Conservation (phyloP, 2,888 invertebrate species). For the Tipula lateralis region DNA sequence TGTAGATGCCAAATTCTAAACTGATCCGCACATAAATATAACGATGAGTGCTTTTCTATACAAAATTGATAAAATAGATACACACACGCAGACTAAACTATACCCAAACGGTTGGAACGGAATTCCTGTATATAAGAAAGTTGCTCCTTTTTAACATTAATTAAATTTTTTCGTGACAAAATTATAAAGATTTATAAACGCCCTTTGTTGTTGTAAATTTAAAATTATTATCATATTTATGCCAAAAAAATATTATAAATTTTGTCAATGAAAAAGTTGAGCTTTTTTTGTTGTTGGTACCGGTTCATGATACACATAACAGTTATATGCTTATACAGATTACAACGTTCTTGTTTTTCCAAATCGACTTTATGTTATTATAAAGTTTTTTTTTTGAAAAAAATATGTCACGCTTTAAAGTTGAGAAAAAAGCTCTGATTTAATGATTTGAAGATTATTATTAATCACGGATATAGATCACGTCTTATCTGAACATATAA, state of each 20-base stretch:
- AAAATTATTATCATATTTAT: background rate
- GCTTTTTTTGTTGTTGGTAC: background rate
- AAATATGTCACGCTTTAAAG: constrained; percentile 24
- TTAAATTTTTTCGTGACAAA: background rate
- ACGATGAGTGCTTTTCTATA: background rate
- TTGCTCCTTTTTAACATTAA: background rate
- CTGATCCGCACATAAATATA: background rate
- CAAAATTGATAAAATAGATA: background rate
- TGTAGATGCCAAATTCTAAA: background rate
- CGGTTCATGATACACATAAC: background rate
- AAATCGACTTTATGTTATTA: background rate
- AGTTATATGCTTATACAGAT: constrained; percentile 19
- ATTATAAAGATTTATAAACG: background rate
- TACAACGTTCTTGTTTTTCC: background rate
- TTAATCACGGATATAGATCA: background rate
- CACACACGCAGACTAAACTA: background rate
- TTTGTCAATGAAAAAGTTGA: background rate
- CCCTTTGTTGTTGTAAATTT: background rate
- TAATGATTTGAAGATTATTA: constrained; percentile 20
- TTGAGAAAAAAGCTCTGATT: background rate
- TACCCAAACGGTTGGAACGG: background rate
- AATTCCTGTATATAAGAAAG: background rate
- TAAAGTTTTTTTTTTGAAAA: background rate
- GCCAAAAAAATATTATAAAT: background rate
- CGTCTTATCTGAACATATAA: background rate